Evolutionary conservation across 2,888 invertebrate genomes (phyloP).

Genomic region (Lycaena phlaeas): DNA sequence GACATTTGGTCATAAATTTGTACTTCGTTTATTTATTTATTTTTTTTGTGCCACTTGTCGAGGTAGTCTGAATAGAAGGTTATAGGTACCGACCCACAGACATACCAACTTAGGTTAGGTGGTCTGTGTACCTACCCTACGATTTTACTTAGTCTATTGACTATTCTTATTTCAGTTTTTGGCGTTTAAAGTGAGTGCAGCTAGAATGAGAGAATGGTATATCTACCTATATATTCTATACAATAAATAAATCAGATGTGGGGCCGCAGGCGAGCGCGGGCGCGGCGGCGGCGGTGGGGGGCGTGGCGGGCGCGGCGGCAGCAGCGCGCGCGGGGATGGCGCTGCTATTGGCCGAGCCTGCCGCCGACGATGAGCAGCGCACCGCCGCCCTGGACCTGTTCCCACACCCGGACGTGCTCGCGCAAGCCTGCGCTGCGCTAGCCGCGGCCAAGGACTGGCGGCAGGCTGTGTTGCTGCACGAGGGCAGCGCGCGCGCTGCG

Average conservation of each 20-base stretch:
- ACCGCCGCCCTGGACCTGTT: conserved; percentile 35
- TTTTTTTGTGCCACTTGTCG: too few species aligned
- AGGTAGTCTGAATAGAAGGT: too few species aligned
- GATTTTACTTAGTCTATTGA: too few species aligned
- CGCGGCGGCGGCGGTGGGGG: conserved; percentile 16
- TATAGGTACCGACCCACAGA: too few species aligned
- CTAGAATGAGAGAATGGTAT: neutral
- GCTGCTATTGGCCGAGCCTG: conserved; percentile 26
- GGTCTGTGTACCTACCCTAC: too few species aligned
- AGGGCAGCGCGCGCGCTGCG: conserved; percentile 31
- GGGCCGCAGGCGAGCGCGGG: conserved; percentile 26
- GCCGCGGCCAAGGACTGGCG: conserved; percentile 47
- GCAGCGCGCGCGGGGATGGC: conserved; percentile 21
- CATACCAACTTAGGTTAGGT: too few species aligned
- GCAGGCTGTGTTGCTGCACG: conserved; percentile 50
- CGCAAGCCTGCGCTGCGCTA: conserved; percentile 40
- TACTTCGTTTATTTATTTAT: too few species aligned
- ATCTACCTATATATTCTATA: neutral
- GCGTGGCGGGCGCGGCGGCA: conserved; percentile 16
- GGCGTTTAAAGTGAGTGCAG: too few species aligned
- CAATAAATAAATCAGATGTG: conserved; percentile 10
- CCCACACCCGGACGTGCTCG: conserved; percentile 37
- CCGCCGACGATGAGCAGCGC: conserved; percentile 16
- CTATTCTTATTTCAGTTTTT: too few species aligned
- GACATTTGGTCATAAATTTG: too few species aligned